Conservation (phyloP, 2,113 vertebrate species). For the Sapayoa aenigma region DNA sequence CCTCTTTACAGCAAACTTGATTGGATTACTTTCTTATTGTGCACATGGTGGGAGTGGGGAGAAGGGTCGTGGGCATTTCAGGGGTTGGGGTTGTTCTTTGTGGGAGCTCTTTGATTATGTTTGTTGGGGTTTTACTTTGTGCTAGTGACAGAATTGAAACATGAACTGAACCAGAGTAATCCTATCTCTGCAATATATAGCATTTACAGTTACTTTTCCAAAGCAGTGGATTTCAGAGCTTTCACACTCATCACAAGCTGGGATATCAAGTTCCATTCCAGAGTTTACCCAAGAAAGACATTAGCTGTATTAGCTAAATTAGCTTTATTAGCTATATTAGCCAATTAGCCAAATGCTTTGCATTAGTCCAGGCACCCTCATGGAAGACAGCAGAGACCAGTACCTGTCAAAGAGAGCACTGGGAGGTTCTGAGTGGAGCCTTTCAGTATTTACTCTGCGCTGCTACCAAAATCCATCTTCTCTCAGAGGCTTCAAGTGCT, state of each 20-base stretch:
- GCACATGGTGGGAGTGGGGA: accelerated
- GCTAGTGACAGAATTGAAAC: background rate
- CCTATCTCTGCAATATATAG: background rate
- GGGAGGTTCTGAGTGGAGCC: background rate
- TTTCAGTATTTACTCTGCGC: background rate
- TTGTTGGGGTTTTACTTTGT: background rate
- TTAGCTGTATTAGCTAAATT: background rate
- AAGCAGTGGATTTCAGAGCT: background rate
- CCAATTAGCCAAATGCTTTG: background rate
- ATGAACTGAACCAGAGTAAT: background rate
- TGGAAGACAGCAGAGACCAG: background rate
- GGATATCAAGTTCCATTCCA: background rate
- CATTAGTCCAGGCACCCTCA: background rate
- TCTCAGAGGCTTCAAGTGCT: background rate
- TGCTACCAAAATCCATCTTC: background rate
- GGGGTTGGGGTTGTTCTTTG: background rate
- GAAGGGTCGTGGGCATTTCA: accelerated
- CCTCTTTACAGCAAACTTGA: accelerated
- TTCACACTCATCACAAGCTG: background rate
- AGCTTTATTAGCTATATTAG: accelerated
- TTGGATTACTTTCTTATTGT: background rate
- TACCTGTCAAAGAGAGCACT: accelerated
- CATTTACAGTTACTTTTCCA: background rate
- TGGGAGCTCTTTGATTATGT: accelerated
- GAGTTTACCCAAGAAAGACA: background rate